Evolutionary conservation across 2,797 vertebrate species (phyloP).

Genomic region (Triplophysa bombifrons): DNA sequence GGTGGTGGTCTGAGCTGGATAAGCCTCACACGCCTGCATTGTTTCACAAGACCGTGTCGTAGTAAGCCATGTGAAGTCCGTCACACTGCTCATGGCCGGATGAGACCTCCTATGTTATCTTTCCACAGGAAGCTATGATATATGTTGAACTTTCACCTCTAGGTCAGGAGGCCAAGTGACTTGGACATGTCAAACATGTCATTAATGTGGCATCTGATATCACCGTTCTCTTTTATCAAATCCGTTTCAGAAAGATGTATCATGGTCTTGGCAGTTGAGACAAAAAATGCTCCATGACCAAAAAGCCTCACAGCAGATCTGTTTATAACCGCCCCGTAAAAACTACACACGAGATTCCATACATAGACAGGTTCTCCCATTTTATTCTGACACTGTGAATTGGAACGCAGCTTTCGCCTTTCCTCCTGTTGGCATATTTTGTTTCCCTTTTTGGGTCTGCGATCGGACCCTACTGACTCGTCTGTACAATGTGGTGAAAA

Average conservation of each 20-base stretch:
- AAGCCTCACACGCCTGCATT: slow-evolving; percentile 4
- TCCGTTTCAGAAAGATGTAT: slow-evolving; percentile 19
- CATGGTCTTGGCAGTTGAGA: not conserved
- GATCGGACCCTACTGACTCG: slow-evolving; percentile 20
- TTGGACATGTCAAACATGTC: slow-evolving; percentile 18
- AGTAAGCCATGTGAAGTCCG: slow-evolving; percentile 8
- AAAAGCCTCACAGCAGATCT: not conserved
- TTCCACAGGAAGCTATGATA: slow-evolving; percentile 71
- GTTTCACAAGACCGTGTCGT: not conserved
- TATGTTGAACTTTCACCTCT: slow-evolving; percentile 63
- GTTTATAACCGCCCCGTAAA: slow-evolving; percentile 6
- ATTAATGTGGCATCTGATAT: slow-evolving; percentile 25
- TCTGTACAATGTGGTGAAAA: slow-evolving; percentile 38
- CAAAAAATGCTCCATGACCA: not conserved
- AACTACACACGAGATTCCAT: slow-evolving; percentile 14
- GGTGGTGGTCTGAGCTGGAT: slow-evolving; percentile 17
- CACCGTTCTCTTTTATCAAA: slow-evolving; percentile 4
- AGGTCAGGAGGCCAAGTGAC: slow-evolving; percentile 53
- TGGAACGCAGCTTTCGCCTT: not conserved
- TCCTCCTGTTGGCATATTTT: slow-evolving; percentile 27
- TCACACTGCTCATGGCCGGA: slow-evolving; percentile 6
- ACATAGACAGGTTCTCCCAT: slow-evolving; percentile 38
- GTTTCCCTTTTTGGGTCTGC: slow-evolving; percentile 25
- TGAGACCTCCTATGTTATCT: slow-evolving; percentile 59
- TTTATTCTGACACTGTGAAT: slow-evolving; percentile 34